Evolutionary conservation across 2,888 invertebrate species (phyloP).

Genomic region (Tanytarsus gracilentus): DNA sequence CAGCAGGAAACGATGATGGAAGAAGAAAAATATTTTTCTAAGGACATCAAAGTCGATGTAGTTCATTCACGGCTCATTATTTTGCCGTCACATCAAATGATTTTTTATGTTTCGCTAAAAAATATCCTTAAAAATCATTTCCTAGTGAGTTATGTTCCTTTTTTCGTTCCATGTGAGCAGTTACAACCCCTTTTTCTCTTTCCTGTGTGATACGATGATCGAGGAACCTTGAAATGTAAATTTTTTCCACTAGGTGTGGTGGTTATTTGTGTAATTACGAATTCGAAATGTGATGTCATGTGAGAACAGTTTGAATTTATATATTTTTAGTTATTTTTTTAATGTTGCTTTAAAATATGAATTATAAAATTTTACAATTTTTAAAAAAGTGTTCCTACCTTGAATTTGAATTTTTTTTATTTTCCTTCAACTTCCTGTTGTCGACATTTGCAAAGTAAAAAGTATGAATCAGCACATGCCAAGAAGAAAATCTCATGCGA

Average conservation of each 20-base stretch:
- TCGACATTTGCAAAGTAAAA: too few species aligned
- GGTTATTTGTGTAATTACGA: not conserved
- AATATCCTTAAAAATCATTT: not conserved
- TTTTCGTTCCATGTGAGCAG: not conserved
- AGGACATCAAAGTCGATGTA: not conserved
- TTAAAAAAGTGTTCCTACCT: not conserved
- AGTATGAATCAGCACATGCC: too few species aligned
- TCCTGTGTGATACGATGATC: slow-evolving; percentile 9
- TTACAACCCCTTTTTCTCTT: slow-evolving; percentile 3
- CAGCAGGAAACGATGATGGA: slow-evolving; percentile 3
- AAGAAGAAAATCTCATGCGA: too few species aligned
- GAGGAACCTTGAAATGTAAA: slow-evolving; percentile 23
- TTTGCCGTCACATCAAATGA: slow-evolving; percentile 3
- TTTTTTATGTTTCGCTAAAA: not conserved
- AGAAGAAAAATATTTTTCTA: not conserved
- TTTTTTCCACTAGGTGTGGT: slow-evolving; percentile 8
- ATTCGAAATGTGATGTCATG: not conserved
- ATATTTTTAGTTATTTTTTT: too few species aligned
- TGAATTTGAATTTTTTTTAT: not conserved
- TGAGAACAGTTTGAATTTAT: not conserved
- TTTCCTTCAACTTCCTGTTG: not conserved
- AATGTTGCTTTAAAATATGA: too few species aligned
- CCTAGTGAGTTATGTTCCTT: not conserved
- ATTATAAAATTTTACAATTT: not conserved
- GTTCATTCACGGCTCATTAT: not conserved